Base-by-base conservation (phyloP, 2,888 invertebrate species). In the Sicus ferrugineus region DNA sequence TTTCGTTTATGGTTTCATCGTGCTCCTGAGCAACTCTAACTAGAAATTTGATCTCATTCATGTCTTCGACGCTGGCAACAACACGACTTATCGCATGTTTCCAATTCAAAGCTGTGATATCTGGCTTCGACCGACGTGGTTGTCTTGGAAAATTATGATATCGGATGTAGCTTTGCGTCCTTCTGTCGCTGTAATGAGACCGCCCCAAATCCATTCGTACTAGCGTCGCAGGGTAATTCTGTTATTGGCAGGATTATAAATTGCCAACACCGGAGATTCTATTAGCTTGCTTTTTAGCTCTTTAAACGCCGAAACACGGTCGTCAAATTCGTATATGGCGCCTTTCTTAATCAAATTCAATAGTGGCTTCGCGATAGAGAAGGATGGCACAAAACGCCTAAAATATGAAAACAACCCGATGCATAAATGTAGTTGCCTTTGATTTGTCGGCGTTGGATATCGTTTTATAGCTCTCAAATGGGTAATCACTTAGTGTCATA, bases 371-470 rank as follows among this genome's bases (percentile, higher is more conserved):
- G 46, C 62, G 9, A 38, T 28, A 26, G 52, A 38, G 23, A 67
- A 67, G 2, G 67, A 56, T 2, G 42, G 67, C n/a, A 61, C 50
- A 34, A 30, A 61, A 3, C 31, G 21, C 16, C 62, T 34, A 56
- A 62, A 54, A 26, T 68, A 66, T 52, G 66, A 54, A 28, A 68
- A 68, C 9, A 68, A 19, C 3, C 68, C 68, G 11, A 68, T 63
- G 46, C 56, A 68, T 14, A 63, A 68, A 19, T 63, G 68, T 23
- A 38, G 11, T 38, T 38, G 7, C 38, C 38, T 38, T 11, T 38
- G 38, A 38, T 38, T 38, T 38, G 38, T 38, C 11, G 38, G 38
- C 38, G 11, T 38, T 38, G 38, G 38, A 38, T n/a, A n/a, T n/a
- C 6, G 6, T 38, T 38, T 38, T 38, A 38, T 38, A 38, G 38